These are phyloP conservation scores for Pyxicephalus adspersus DNA, from an alignment of 2,113 vertebrate species.

Conservation along the genomic window DNA sequence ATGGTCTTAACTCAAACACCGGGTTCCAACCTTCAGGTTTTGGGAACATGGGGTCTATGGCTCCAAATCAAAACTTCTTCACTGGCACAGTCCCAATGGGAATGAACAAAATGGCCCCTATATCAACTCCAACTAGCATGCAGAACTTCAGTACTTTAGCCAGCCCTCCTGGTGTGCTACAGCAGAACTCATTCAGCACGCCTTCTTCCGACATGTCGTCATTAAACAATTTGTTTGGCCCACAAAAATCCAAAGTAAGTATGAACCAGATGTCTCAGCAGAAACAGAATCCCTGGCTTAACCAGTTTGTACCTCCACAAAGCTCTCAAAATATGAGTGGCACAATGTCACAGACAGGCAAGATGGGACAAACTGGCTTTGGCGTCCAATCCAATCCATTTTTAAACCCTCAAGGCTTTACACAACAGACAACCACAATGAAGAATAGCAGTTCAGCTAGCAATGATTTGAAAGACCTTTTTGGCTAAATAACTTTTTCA, in stretches of 20 bases:
- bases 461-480: slow-evolving; percentile 96
- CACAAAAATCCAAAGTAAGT: slow-evolving; percentile 92
- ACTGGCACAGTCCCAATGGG: slow-evolving; percentile 66
- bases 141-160: slow-evolving; percentile 81
- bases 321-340: slow-evolving; percentile 70
- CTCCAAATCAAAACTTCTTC: slow-evolving; percentile 78
- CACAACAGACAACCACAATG: slow-evolving; percentile 81
- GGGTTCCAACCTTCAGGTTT: slow-evolving; percentile 83
- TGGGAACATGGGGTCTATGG: slow-evolving; percentile 72
- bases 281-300: slow-evolving; percentile 83
- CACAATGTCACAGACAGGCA: slow-evolving; percentile 72
- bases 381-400: slow-evolving; percentile 95
- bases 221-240: slow-evolving; percentile 88
- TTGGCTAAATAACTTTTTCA: slow-evolving; percentile 76
- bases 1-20: slow-evolving; percentile 81
- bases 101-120: slow-evolving; percentile 64
- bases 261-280: slow-evolving; percentile 92
- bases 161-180: slow-evolving; percentile 64
- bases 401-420: slow-evolving; percentile 93
- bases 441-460: slow-evolving; percentile 86
- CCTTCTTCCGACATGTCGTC: slow-evolving; percentile 84
- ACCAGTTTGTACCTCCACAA: slow-evolving; percentile 81
- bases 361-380: slow-evolving; percentile 79
- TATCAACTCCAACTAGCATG: slow-evolving; percentile 78
- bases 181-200: slow-evolving; percentile 72